Base-by-base conservation (phyloP, 2,888 invertebrate species). In the Pediacus dermestoides region DNA sequence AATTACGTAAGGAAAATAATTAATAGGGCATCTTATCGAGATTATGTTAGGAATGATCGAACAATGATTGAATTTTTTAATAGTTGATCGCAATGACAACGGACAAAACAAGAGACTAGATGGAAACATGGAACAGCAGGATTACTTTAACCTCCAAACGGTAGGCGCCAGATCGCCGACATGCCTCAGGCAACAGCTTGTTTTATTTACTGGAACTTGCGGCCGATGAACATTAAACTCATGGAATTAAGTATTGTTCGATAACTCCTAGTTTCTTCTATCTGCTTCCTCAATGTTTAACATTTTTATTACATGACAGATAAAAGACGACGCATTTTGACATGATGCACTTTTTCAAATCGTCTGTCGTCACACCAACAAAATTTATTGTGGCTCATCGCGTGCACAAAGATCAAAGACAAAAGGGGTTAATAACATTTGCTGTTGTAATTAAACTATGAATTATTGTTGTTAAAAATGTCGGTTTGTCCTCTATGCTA, bases 131-230 rank as follows among this genome's bases (percentile, higher is more conserved):
- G 42, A 45, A 47, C 48, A 55, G 56, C 21, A 18, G 28, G 28
- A 10, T 9, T 28, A 58, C 59, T 60, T 60, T 53, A 61, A 56
- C 55, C 58, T 58, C 60, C 53, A 57, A 60, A 58, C 56, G 58
- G 60, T 61, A 63, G 64, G 63, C 64, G 64, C 64, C 64, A 63
- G 57, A 56, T 53, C 52, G 61, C 58, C 58, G 61, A 56, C 46
- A 44, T 50, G 59, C 62, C 57, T 51, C 49, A 40, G 56, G 50
- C 50, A 48, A 44, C 42, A 56, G 44, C 44, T 50, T 52, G 48
- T 52, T 53, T 52, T 52, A 51, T 53, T 52, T 53, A 52, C 53
- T 53, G 42, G 52, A 40, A 48, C 45, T 50, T 43, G 46, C 45
- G 48, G 44, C 47, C 51, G 48, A 52, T 46, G 42, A 39, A 48